Conservation (phyloP, 2,113 vertebrate genomes). For the Chaetorhynchus papuensis region DNA sequence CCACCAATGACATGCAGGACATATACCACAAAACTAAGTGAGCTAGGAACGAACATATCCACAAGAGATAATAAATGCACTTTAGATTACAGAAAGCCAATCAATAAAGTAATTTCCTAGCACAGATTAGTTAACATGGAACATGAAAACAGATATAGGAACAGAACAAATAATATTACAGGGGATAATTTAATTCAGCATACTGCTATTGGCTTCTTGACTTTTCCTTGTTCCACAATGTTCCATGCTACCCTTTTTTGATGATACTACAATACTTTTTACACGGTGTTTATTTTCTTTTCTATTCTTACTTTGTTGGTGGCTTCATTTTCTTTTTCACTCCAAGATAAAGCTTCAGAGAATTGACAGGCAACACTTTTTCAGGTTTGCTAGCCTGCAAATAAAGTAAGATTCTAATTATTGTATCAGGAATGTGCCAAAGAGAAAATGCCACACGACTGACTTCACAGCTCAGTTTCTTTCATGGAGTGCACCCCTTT, state of each 20-base stretch:
- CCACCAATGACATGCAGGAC: background rate
- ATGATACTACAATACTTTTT: background rate
- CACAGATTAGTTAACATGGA: background rate
- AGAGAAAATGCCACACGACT: background rate
- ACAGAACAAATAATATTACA: conserved; percentile 1
- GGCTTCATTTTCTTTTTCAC: conserved; percentile 91
- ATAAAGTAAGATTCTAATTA: conserved; percentile 24
- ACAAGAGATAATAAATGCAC: background rate
- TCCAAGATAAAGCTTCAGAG: conserved; percentile 88
- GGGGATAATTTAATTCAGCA: background rate
- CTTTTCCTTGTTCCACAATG: background rate
- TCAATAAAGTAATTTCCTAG: conserved; percentile 47
- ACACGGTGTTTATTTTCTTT: background rate
- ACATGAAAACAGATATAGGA: background rate
- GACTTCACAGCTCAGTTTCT: background rate
- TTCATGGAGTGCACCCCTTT: background rate
- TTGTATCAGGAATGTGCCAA: background rate
- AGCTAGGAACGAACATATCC: background rate
- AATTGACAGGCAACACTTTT: conserved; percentile 78
- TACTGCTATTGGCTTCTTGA: background rate
- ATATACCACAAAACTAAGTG: background rate
- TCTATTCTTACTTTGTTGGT: conserved; percentile 80
- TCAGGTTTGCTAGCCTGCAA: conserved; percentile 88
- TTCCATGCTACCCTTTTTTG: background rate
- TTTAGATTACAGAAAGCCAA: background rate